Base-by-base conservation (phyloP, 2,888 invertebrate genomes). In the Acanthopleura granulata region DNA sequence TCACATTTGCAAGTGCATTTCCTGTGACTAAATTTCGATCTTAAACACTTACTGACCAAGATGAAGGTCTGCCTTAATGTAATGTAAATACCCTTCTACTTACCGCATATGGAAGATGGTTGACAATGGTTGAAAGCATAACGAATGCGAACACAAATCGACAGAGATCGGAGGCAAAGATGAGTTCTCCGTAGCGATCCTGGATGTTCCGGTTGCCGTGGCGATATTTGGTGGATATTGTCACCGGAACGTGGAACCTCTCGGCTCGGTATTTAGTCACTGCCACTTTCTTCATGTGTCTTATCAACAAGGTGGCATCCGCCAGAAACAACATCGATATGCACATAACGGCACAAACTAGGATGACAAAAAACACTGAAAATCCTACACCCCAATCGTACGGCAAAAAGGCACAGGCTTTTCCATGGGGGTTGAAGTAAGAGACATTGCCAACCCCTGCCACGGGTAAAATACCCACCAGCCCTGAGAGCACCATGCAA, bases 81-180 rank as follows among this genome's bases (percentile, higher is more conserved):
- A 40, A 40, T 40, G 3, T 9, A 40, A 40, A 3, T 40, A 9
- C 40, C 40, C 9, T 9, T 40, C 6, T 72, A 85, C 86, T 85
- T 81, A 87, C 87, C 76, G 81, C 78, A 72, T 81, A 84, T 9
- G 85, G 84, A 25, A 85, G 69, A 61, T 83, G 83, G 57, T 83
- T 83, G 57, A 82, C 40, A 11, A 77, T 49, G 51, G 81, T 79
- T 18, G 83, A 79, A 3, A 80, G 29, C 15, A 81, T 69, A 0
- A 82, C 79, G 74, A 82, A 81, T 22, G 77, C 76, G 6, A 84
- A 69, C 16, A 83, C 81, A 57, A 86, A 80, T 27, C 81, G 80
- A 76, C 87, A 85, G 51, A 87, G 76, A 74, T 86, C 86, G 76
- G 82, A 80, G 6, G 86, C 82, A 76, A 85, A 82, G 73, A 80